Evolutionary conservation across 2,888 invertebrate species (phyloP).

Genomic region (Abscondita cerata): DNA sequence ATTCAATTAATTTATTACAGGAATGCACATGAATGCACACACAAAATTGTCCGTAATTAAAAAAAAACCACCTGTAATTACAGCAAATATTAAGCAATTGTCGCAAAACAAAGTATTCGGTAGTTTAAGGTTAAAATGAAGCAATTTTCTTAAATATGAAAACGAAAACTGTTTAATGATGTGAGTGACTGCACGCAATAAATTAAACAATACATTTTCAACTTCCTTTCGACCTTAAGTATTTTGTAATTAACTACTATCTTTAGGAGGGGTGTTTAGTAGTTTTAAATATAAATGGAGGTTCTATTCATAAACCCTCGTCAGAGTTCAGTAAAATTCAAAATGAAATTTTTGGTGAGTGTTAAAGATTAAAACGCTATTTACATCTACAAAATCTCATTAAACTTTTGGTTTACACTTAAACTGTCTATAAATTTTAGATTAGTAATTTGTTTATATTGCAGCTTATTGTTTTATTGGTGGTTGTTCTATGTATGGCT

Average conservation of each 20-base stretch:
- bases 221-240: constrained; percentile 45
- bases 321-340: constrained; percentile 26
- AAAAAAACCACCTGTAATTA: too few relatives aligned
- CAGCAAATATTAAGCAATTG: not conserved
- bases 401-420: not conserved
- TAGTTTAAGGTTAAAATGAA: constrained; percentile 35
- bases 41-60: too few relatives aligned
- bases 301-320: constrained; percentile 19
- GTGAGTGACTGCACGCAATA: constrained; percentile 42
- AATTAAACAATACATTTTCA: constrained; percentile 38
- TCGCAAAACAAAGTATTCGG: constrained; percentile 12
- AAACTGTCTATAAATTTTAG: not conserved
- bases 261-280: constrained; percentile 41
- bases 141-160: constrained; percentile 29
- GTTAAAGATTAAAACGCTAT: constrained; percentile 10
- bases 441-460: not conserved
- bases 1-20: too few relatives aligned
- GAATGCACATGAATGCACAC: too few relatives aligned
- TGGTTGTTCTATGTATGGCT: constrained; percentile 30
- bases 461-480: constrained; percentile 30
- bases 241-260: constrained; percentile 35
- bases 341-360: constrained; percentile 47
- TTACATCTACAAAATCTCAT: not conserved
- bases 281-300: constrained; percentile 37
- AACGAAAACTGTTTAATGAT: constrained; percentile 31